These are phyloP conservation scores for Phaedon cochleariae DNA, from an alignment of 2,888 invertebrate species.

Conservation along the genomic window DNA sequence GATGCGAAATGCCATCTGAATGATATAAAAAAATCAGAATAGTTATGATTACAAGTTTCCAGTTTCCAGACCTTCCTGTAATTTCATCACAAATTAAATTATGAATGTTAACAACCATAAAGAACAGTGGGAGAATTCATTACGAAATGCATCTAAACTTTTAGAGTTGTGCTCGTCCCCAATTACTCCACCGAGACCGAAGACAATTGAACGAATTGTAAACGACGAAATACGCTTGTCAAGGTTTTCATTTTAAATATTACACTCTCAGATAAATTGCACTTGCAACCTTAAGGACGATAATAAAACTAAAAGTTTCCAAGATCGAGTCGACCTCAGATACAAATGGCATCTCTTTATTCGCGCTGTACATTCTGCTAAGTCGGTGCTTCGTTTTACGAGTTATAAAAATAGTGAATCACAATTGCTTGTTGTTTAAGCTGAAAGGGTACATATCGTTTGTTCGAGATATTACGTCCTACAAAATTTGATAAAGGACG, in stretches of 20 bases:
- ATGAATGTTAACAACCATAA: neutral
- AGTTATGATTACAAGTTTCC: too few relatives aligned
- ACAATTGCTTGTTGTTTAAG: neutral
- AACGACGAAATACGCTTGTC: neutral
- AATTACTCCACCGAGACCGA: conserved; percentile 1
- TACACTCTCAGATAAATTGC: conserved; percentile 1
- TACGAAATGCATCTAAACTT: neutral
- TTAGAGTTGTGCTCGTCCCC: conserved; percentile 1
- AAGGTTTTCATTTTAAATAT: conserved; percentile 1
- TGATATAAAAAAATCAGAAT: too few relatives aligned
- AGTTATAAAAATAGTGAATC: conserved; percentile 12
- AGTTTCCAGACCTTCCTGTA: too few relatives aligned
- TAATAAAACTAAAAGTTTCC: neutral
- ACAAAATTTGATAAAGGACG: neutral
- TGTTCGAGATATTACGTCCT: neutral
- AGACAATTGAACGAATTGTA: neutral
- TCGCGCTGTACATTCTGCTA: neutral
- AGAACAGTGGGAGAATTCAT: neutral
- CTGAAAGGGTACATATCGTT: neutral
- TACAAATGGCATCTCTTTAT: neutral
- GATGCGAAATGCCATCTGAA: too few relatives aligned
- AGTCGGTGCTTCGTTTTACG: neutral
- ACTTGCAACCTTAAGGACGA: conserved; percentile 1
- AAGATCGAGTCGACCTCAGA: neutral
- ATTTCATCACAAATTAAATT: neutral